phyloP scores from a whole-genome alignment of 2,797 vertebrate species.

The Ctenosaura bakeri region DNA sequence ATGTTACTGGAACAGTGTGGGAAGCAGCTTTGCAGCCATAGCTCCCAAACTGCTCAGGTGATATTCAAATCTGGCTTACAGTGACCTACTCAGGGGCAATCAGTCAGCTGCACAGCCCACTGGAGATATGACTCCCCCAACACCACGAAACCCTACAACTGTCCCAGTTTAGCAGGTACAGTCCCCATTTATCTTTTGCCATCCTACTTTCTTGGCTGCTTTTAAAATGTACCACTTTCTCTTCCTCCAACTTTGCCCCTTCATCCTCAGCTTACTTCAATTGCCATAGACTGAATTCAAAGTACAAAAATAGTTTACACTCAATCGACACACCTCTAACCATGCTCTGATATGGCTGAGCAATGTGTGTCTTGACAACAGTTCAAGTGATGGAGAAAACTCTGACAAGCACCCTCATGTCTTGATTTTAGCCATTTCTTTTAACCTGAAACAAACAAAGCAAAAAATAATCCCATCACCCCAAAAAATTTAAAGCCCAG shows the following conservation, averaged over 20 bases:
- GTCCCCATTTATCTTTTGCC: too few relatives aligned
- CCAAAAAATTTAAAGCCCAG: too few relatives aligned
- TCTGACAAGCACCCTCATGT: too few relatives aligned
- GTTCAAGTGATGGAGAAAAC: not conserved
- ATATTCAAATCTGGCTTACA: not conserved
- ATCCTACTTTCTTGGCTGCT: too few relatives aligned
- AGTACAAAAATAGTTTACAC: too few relatives aligned
- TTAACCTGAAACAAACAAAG: not conserved
- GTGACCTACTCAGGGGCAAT: not conserved
- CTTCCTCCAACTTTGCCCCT: too few relatives aligned
- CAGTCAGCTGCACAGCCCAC: not conserved
- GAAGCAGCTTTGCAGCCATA: not conserved
- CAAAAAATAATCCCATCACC: too few relatives aligned
- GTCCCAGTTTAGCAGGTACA: not conserved
- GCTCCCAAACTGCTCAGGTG: not conserved
- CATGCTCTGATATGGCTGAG: too few relatives aligned
- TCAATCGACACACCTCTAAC: too few relatives aligned
- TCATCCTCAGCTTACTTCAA: too few relatives aligned
- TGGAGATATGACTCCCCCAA: not conserved
- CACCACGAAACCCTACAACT: not conserved
- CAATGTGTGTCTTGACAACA: too few relatives aligned
- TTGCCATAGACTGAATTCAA: too few relatives aligned
- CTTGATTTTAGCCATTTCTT: conserved; percentile 26
- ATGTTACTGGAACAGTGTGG: not conserved
- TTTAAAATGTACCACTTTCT: not conserved